phyloP scores from a whole-genome alignment of 2,888 invertebrate genomes.

The Sinohyriopsis cumingii region DNA sequence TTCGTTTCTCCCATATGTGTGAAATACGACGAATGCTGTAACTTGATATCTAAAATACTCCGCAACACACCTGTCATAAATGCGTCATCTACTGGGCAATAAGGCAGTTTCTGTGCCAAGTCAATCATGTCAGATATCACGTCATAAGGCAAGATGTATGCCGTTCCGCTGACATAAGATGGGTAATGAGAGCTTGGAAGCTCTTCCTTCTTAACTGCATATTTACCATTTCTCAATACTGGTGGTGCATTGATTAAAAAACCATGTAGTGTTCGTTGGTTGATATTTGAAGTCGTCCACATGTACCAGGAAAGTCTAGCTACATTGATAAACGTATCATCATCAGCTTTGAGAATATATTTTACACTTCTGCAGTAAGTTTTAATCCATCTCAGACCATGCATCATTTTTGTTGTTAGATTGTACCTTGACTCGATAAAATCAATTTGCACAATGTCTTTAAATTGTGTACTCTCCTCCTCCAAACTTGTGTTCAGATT shows the following conservation, averaged over 20 bases:
- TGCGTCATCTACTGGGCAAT: conserved; percentile 56
- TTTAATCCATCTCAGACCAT: conserved; percentile 39
- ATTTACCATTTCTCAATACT: conserved; percentile 42
- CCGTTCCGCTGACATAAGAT: conserved; percentile 47
- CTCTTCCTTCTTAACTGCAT: conserved; percentile 34
- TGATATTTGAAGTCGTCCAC: conserved; percentile 11
- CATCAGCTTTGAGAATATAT: conserved; percentile 42
- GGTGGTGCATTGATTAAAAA: conserved; percentile 20
- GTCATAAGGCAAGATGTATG: conserved; percentile 47
- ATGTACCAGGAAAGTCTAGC: conserved; percentile 24
- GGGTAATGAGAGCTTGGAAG: conserved; percentile 46
- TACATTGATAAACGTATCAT: conserved; percentile 45
- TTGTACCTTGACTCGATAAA: conserved; percentile 41
- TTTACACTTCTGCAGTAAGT: conserved; percentile 30
- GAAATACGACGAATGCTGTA: too few relatives aligned
- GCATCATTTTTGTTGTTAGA: conserved; percentile 38
- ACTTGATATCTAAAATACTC: conserved; percentile 29
- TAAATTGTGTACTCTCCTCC: conserved; percentile 24
- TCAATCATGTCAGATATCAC: conserved; percentile 34
- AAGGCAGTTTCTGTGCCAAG: conserved; percentile 42
- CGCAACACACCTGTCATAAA: conserved; percentile 56
- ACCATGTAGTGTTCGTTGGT: conserved; percentile 36
- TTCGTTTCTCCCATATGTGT: too few relatives aligned
- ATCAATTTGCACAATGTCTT: conserved; percentile 40
- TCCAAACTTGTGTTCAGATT: conserved; percentile 10